phyloP scores from a whole-genome alignment of 2,797 vertebrate species.

The Lycodopsis pacificus region DNA sequence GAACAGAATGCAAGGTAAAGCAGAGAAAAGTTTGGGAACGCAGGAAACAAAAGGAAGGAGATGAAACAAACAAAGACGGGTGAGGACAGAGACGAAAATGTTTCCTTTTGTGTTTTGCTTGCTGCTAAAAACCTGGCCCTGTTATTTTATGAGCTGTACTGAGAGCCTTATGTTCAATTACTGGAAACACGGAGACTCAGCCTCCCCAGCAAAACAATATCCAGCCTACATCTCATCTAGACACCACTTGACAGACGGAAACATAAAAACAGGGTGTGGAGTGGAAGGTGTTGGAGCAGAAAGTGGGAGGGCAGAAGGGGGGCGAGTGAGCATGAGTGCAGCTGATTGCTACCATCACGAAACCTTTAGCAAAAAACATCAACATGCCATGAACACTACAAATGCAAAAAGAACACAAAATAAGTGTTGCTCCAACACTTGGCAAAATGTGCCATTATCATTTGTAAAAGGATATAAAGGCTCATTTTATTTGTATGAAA shows the following conservation, averaged over 20 bases:
- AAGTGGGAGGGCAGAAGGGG: constrained; percentile 17
- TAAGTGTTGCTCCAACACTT: constrained; percentile 16
- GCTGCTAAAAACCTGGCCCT: constrained; percentile 70
- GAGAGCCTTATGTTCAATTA: constrained; percentile 86
- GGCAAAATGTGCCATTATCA: constrained; percentile 19
- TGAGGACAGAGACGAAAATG: constrained; percentile 36
- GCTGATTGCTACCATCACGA: constrained; percentile 58
- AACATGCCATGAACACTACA: constrained; percentile 15
- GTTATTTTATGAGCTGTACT: constrained; percentile 77
- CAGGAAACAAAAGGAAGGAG: constrained; percentile 32
- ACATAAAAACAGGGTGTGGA: constrained; percentile 66
- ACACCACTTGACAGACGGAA: constrained; percentile 74
- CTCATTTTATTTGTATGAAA: constrained; percentile 49
- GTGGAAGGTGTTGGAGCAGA: constrained; percentile 27
- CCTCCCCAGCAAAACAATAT: constrained; percentile 79
- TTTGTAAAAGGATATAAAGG: constrained; percentile 31
- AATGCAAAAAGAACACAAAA: constrained; percentile 24
- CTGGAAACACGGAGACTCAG: constrained; percentile 75
- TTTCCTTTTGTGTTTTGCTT: constrained; percentile 68
- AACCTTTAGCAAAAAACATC: constrained; percentile 43
- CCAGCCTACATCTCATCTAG: constrained; percentile 75
- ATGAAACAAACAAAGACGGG: constrained; percentile 40
- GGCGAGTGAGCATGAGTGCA: constrained; percentile 20
- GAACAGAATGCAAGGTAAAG: constrained; percentile 22
- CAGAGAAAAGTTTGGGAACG: constrained; percentile 27